Conservation (phyloP, 1,140 invertebrate genomes). For the Pissodes strobi region DNA sequence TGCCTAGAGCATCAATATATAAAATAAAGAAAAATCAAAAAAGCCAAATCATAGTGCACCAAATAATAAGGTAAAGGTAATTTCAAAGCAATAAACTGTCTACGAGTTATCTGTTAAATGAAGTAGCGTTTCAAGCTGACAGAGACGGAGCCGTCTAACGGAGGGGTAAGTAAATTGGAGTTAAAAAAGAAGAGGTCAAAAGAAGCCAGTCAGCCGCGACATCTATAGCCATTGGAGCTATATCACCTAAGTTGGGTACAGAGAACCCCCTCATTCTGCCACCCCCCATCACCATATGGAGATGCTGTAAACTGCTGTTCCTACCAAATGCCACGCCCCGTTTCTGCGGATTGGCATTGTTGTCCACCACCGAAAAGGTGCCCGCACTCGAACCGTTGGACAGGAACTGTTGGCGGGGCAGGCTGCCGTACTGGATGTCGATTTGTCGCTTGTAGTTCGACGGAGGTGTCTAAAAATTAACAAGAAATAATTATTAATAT, state of each 20-base stretch:
- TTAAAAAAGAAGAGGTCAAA: too few relatives aligned
- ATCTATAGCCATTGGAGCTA: constrained; percentile 46
- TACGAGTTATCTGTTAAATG: too few relatives aligned
- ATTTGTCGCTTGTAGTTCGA: constrained; percentile 70
- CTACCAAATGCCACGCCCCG: constrained; percentile 65
- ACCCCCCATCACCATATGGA: constrained; percentile 59
- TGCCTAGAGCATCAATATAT: too few relatives aligned
- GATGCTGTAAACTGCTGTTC: constrained; percentile 59
- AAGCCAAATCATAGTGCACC: too few relatives aligned
- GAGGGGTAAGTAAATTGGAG: too few relatives aligned
- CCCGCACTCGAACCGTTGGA: constrained; percentile 46
- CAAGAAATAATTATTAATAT: neutral
- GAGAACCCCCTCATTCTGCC: constrained; percentile 78
- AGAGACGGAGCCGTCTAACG: too few relatives aligned
- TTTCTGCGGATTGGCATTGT: constrained; percentile 58
- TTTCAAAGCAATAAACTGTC: too few relatives aligned
- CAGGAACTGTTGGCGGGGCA: constrained; percentile 71
- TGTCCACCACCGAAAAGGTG: too few relatives aligned
- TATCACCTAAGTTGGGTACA: constrained; percentile 86
- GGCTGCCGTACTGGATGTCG: constrained; percentile 75
- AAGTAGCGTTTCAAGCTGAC: too few relatives aligned
- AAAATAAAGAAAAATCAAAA: too few relatives aligned
- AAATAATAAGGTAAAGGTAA: too few relatives aligned
- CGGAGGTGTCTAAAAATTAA: constrained; percentile 68
- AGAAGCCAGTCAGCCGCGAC: constrained; percentile 18